Percentiles rank a stretch among this genome's conserved stretches.
These are phyloP conservation scores for Napeogenes inachia DNA, from an alignment of 2,888 invertebrate genomes.

Conservation along the genomic window DNA sequence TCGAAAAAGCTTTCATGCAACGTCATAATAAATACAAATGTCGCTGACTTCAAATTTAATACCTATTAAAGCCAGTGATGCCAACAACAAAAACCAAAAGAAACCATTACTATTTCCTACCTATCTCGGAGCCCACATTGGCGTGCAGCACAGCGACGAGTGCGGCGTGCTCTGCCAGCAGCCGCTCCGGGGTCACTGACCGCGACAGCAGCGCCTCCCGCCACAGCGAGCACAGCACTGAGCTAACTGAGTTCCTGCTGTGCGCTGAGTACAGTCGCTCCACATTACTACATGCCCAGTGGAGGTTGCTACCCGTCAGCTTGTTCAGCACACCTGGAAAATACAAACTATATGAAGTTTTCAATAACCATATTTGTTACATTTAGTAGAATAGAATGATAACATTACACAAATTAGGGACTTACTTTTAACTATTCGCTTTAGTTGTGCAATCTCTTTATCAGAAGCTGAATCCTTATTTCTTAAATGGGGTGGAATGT, in stretches of 20 bases:
- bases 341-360: slow-evolving; percentile 3
- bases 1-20: too few relatives aligned
- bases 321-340: slow-evolving; percentile 85
- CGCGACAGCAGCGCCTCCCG: slow-evolving; percentile 81
- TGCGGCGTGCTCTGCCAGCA: slow-evolving; percentile 90
- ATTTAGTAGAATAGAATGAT: too few relatives aligned
- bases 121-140: slow-evolving; percentile 94
- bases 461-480: slow-evolving; percentile 72
- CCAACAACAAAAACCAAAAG: background rate
- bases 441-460: slow-evolving; percentile 81
- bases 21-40: too few relatives aligned
- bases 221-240: slow-evolving; percentile 83
- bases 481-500: slow-evolving; percentile 90
- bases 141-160: slow-evolving; percentile 90
- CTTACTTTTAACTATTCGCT: slow-evolving; percentile 88
- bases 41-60: too few relatives aligned
- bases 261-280: slow-evolving; percentile 87
- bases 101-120: slow-evolving; percentile 61
- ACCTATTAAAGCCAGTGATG: background rate
- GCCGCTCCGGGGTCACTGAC: slow-evolving; percentile 81
- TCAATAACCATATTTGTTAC: background rate
- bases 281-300: slow-evolving; percentile 86
- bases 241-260: slow-evolving; percentile 90
- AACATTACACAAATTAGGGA: slow-evolving; percentile 11
- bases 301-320: slow-evolving; percentile 91